Evolutionary conservation across 2,888 invertebrate genomes (phyloP), one percentile per base, ranked within the genome.

Genomic region (Leptopilina syphax): DNA sequence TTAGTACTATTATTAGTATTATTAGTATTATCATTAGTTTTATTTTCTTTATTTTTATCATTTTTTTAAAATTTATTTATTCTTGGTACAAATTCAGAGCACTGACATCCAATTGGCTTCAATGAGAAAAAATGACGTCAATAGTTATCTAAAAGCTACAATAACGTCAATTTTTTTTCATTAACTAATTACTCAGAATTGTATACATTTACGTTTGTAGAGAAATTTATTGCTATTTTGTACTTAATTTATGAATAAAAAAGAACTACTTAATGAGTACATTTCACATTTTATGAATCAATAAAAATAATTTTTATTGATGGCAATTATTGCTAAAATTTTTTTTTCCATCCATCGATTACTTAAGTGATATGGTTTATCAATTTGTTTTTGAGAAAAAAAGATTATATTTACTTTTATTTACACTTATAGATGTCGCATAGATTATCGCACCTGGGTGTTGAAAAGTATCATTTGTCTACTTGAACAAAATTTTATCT

Each of bases 61-160:
- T 41, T 8, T 44, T 44, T 44, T 24, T 24, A 3, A 9, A 24
- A 60, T 60, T 0, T n/a, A 60, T 34, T 44, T 24, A 63, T 63
- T 63, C 63, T 63, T 18, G 8, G 18, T 63, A 24, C 24, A 7
- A 24, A 63, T 63, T 63, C 24, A 63, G 63, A 63, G 63, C 24
- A 24, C n/a, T 63, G 63, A n/a, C 63, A 63, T 24, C 24, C 63
- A 63, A 63, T 63, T 63, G 63, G 18, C 63, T 63, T 63, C 63
- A 63, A 24, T 63, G 9, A 63, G 9, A 63, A 63, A 63, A 63
- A 63, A 24, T 63, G 63, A 63, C 63, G 24, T 63, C 63, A 63
- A 63, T 63, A 24, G 24, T 24, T 24, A 63, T 63, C 18, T 5
- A 24, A 63, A 63, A 24, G 63, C 63, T 24, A 63, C 9, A 8